Conservation (phyloP, 2,888 invertebrate genomes). For the Lasioglossum malachurum region DNA sequence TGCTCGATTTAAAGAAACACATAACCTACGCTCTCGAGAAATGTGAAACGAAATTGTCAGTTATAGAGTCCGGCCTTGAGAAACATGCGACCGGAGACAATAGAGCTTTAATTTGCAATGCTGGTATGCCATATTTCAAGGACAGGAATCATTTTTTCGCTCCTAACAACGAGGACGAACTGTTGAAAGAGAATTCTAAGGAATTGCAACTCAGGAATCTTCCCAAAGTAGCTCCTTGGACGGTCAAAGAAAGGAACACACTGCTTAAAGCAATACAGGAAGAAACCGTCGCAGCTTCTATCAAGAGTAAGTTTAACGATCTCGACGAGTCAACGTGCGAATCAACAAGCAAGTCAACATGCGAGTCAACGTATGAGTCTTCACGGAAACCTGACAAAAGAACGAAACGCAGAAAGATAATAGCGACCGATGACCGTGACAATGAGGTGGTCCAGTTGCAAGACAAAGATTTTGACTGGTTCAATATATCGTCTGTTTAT, state of each 20-base stretch:
- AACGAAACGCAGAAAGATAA: not conserved
- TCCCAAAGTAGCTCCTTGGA: conserved; percentile 83
- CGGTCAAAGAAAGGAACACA: conserved; percentile 86
- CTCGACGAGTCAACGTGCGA: not conserved
- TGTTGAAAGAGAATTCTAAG: conserved; percentile 81
- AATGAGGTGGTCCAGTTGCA: conserved; percentile 73
- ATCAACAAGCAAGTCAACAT: not conserved
- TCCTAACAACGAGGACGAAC: conserved; percentile 88
- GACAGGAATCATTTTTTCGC: conserved; percentile 86
- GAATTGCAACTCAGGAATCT: conserved; percentile 79
- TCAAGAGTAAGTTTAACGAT: not conserved
- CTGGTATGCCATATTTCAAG: conserved; percentile 90
- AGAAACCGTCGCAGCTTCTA: conserved; percentile 72
- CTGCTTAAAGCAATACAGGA: conserved; percentile 85
- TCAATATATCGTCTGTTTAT: conserved; percentile 85
- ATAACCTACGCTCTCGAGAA: conserved; percentile 81
- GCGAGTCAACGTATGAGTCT: not conserved
- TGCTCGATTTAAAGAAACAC: conserved; percentile 82
- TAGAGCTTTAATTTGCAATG: conserved; percentile 72
- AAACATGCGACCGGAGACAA: not conserved
- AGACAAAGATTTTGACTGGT: conserved; percentile 87
- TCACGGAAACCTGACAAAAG: fast-evolving
- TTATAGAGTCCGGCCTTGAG: conserved; percentile 44
- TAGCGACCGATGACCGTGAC: conserved; percentile 67
- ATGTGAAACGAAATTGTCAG: conserved; percentile 80